Percentiles rank a stretch among this genome's conserved stretches.
Conservation (phyloP, 2,888 invertebrate species). For the Galeruca laticollis region DNA sequence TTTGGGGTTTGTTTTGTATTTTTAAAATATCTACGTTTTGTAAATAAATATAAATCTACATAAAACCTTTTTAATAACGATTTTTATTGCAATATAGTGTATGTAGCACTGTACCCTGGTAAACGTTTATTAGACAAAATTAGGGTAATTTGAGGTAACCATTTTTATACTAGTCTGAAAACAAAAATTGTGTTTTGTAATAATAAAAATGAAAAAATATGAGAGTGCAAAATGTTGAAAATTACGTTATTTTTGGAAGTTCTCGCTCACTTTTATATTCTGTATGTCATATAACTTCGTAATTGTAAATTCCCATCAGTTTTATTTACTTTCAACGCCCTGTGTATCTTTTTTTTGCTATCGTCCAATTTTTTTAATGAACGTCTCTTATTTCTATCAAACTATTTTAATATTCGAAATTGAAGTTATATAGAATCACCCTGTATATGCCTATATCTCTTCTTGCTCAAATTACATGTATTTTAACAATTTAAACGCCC, state of each 20-base stretch:
- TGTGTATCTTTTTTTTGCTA: too few relatives aligned
- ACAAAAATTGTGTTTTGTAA: constrained; percentile 42
- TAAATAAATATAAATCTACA: constrained; percentile 48
- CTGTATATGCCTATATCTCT: neutral
- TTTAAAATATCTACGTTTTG: constrained; percentile 43
- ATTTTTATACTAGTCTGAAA: constrained; percentile 51
- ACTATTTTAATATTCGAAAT: neutral
- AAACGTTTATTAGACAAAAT: constrained; percentile 51
- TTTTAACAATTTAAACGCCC: neutral
- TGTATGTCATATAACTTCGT: too few relatives aligned
- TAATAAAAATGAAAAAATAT: too few relatives aligned
- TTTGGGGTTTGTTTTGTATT: constrained; percentile 15
- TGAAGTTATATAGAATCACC: neutral
- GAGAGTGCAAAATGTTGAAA: constrained; percentile 39
- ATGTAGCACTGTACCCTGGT: constrained; percentile 45
- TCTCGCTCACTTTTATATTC: constrained; percentile 28
- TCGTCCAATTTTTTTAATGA: too few relatives aligned
- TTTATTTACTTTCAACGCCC: too few relatives aligned
- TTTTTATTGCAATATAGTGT: constrained; percentile 51
- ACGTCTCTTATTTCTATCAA: too few relatives aligned
- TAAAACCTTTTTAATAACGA: constrained; percentile 46
- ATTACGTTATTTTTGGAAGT: constrained; percentile 26
- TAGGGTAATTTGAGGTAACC: constrained; percentile 49
- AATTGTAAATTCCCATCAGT: too few relatives aligned
- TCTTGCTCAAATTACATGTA: constrained; percentile 8